Percentiles rank a stretch among this genome's conserved stretches.
Conservation (phyloP, 2,888 invertebrate genomes). For the Homarus gammarus region DNA sequence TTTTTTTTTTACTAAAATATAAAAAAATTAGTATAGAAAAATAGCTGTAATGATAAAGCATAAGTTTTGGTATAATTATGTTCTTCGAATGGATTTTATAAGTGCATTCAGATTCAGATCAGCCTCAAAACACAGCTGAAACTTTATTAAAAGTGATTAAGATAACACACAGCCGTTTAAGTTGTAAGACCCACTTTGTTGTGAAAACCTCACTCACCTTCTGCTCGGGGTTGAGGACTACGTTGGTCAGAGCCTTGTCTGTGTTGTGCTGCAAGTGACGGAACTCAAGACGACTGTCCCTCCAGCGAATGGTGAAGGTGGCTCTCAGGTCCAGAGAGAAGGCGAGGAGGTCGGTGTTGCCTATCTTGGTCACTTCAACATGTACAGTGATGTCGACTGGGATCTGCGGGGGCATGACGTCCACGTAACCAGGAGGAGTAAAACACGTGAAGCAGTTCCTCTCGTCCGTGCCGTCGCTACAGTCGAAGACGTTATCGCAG, state of each 20-base stretch:
- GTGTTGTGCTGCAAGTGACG: constrained; percentile 33
- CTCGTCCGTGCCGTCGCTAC: constrained; percentile 43
- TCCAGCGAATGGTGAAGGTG: constrained; percentile 39
- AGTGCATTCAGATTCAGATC: no score
- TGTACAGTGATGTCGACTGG: constrained; percentile 25
- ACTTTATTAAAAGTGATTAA: no score
- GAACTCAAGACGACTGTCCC: constrained; percentile 42
- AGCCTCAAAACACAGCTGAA: no score
- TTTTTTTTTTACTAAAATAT: no score
- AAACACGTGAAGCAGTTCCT: constrained; percentile 34
- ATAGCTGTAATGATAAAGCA: no score
- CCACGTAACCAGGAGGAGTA: constrained; percentile 28
- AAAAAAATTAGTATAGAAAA: no score
- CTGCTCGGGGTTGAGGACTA: background rate
- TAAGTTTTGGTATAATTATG: no score
- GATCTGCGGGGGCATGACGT: constrained; percentile 29
- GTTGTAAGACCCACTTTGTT: background rate
- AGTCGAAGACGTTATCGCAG: constrained; percentile 43
- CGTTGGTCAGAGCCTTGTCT: background rate
- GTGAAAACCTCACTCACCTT: constrained; percentile 28
- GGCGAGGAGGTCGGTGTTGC: constrained; percentile 30
- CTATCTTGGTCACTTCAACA: constrained; percentile 20
- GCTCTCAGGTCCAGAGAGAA: constrained; percentile 1
- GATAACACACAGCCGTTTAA: background rate
- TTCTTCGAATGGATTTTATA: no score